Conservation (phyloP, 2,888 invertebrate species). For the Exephanes ischioxanthus region DNA sequence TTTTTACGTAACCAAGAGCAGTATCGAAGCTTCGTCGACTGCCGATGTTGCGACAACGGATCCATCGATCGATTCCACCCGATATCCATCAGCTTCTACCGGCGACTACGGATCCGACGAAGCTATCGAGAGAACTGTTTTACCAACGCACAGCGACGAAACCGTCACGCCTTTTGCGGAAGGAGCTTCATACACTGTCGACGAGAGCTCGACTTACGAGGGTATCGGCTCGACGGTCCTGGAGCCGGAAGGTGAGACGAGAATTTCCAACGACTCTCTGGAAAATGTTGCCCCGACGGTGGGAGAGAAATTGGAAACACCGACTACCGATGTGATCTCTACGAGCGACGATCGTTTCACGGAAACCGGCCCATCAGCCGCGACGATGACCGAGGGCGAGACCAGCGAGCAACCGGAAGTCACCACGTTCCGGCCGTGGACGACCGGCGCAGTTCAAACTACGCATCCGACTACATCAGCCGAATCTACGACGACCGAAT, state of each 20-base stretch:
- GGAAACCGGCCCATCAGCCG: conserved; percentile 2
- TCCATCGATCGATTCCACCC: not conserved
- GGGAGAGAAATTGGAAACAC: conserved; percentile 16
- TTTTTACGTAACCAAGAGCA: conserved; percentile 71
- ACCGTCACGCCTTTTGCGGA: not conserved
- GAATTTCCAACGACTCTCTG: conserved; percentile 13
- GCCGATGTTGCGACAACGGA: not conserved
- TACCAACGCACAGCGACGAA: conserved; percentile 1
- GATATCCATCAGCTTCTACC: not conserved
- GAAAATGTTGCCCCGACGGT: conserved; percentile 9
- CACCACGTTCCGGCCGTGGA: conserved; percentile 46
- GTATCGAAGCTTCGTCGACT: conserved; percentile 44
- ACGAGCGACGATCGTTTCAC: conserved; percentile 19
- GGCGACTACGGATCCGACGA: not conserved
- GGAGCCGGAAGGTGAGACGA: not conserved
- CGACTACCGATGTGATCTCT: conserved; percentile 17
- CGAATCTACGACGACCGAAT: conserved; percentile 29
- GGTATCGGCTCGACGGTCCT: conserved; percentile 8
- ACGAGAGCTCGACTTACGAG: conserved; percentile 24
- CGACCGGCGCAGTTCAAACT: not conserved
- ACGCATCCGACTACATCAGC: conserved; percentile 12
- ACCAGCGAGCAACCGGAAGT: conserved; percentile 2
- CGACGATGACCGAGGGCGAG: not conserved
- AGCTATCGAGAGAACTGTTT: conserved; percentile 27
- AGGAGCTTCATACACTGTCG: conserved; percentile 6